Evolutionary conservation across 2,113 vertebrate genomes (phyloP).

Genomic region (Marmota monax): DNA sequence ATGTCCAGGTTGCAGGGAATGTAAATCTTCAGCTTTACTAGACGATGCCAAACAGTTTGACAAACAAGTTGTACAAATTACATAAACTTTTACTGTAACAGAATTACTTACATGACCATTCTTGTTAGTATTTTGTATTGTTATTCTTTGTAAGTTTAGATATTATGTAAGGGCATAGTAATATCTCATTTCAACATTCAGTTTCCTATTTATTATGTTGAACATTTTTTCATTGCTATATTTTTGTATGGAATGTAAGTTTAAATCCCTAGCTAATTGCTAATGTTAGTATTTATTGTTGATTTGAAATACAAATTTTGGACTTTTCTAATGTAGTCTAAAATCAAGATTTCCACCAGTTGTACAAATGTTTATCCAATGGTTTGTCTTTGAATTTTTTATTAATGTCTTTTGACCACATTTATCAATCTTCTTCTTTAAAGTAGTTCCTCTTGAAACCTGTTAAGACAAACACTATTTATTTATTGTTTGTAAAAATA

Average conservation of each 20-base stretch:
- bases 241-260: background rate
- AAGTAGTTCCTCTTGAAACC: background rate
- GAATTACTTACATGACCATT: background rate
- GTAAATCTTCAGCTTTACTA: background rate
- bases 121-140: background rate
- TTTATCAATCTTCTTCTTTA: conserved; percentile 11
- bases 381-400: background rate
- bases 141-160: background rate
- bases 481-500: background rate
- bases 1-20: background rate
- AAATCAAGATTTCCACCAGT: background rate
- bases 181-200: conserved; percentile 2
- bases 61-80: background rate
- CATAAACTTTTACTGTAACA: background rate
- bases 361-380: background rate
- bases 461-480: background rate
- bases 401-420: conserved; percentile 1
- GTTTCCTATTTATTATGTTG: background rate
- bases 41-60: background rate
- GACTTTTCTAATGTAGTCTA: background rate
- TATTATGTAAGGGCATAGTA: background rate
- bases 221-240: background rate
- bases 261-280: background rate
- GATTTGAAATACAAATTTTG: background rate
- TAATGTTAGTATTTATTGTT: background rate